Base-by-base conservation (phyloP, 2,888 invertebrate genomes). In the Callimorpha dominula region DNA sequence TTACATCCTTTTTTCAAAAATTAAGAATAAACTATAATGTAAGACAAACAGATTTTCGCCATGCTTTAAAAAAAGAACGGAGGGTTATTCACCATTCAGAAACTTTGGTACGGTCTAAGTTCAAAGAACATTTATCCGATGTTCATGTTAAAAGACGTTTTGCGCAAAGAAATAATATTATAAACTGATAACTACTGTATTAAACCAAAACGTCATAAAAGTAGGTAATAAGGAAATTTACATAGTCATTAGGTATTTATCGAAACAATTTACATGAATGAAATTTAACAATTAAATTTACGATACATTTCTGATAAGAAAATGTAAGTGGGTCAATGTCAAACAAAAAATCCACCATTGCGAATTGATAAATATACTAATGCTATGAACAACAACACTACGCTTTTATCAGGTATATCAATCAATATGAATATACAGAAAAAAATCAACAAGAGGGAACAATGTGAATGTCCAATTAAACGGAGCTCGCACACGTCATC, bases 391-490 rank as follows among this genome's bases (percentile, higher is more conserved):
- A 81, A 77, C 64, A 75, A 84, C 83, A 84, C 83, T 77, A 82
- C 76, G 80, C 68, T 81, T 76, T 84, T 85, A 88, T 88, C 86
- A 79, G 83, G 69, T 84, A 86, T 86, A 87, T 87, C 87, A 86
- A 89, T 90, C 85, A 86, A 85, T 87, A 78, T 74, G 76, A 77
- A 76, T 85, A 49, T 65, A 84, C 85, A 84, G 81, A 84, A 79
- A 87, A 83, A 90, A 89, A 93, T 92, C 91, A 92, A 90, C 89
- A 89, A 89, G 88, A 90, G 89, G 90, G 90, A 95, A 95, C 95
- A 95, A 95, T 95, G 94, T 91, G 93, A 93, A 93, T 93, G 93
- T 94, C 95, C 94, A 95, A 95, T 95, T 95, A 95, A 94, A 93
- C 93, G 92, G 90, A 94, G 92, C 94, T 92, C 92, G 92, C 88